Evolutionary conservation across 2,888 invertebrate genomes (phyloP), one percentile per base, ranked within the genome.

Genomic region (Leptothorax acervorum): DNA sequence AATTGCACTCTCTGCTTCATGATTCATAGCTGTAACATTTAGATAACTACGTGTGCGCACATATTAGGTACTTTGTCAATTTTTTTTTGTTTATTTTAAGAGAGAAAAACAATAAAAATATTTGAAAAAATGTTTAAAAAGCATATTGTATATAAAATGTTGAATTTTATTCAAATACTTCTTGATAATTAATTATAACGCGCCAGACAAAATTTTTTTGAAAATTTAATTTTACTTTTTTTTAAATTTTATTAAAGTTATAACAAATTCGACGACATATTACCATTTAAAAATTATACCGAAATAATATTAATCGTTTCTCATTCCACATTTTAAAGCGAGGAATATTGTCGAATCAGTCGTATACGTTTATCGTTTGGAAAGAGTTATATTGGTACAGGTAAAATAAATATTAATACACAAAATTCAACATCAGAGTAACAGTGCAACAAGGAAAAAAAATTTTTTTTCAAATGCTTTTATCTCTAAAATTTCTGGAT

Each of bases 1-100:
- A 78, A 55, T 68, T 57, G 45, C 23, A 23, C 42, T 15, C 45
- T 18, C 28, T 23, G n/a, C n/a, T 57, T 78, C n/a, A 68, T 68
- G 18, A 66, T 42, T 42, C 42, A 31, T 55, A 23, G 15, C 11
- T 45, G 3, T 53, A 45, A 31, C 31, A 1, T 68, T 66, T 55
- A 78, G 35, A 28, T 55, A 65, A 28, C 31, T 51, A 15, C 12
- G n/a, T 18, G 12, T 42, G 15, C 55, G 31, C 28, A 42, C 5
- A 4, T 5, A 11, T 55, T 15, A n/a, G n/a, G n/a, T n/a, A 45
- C 31, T n/a, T 35, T 45, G 28, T 23, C 39, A 68, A 15, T 57
- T 31, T 68, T 31, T 31, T 35, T 78, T 35, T 23, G 23, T 68
- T 45, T 39, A 42, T 66, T 55, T 15, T 1, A 12, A 39, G 9